These are phyloP conservation scores for Emmelina monodactyla DNA, from an alignment of 2,888 invertebrate genomes.

Conservation along the genomic window DNA sequence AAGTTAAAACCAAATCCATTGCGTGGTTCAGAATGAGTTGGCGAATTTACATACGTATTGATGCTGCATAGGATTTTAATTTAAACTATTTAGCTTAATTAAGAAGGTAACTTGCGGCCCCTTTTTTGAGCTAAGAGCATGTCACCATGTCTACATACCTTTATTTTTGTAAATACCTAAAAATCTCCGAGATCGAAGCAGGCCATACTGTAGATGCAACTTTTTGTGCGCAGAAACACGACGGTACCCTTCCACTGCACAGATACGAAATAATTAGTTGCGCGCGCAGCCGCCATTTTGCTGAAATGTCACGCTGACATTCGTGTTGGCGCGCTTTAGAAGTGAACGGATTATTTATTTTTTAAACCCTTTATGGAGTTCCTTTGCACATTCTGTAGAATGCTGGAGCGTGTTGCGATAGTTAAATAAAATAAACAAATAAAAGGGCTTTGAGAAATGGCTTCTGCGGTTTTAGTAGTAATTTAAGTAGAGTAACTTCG, in stretches of 20 bases:
- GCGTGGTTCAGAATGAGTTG: too few species aligned
- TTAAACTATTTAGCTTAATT: too few species aligned
- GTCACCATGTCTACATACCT: too few species aligned
- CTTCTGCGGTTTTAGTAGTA: too few species aligned
- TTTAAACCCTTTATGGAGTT: not conserved
- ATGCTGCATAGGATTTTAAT: too few species aligned
- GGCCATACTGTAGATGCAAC: not conserved
- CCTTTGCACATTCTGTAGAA: not conserved
- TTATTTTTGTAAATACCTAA: not conserved
- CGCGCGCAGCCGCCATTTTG: constrained; percentile 24
- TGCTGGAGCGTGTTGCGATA: too few species aligned
- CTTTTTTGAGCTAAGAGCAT: too few species aligned
- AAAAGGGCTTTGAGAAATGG: not conserved
- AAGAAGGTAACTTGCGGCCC: too few species aligned
- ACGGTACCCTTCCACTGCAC: not conserved
- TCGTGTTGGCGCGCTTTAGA: constrained; percentile 30
- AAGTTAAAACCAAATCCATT: too few species aligned
- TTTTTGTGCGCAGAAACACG: not conserved
- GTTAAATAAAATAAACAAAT: too few species aligned
- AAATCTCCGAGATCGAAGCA: not conserved
- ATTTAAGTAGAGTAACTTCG: too few species aligned
- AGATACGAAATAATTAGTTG: not conserved
- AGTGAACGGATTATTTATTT: not conserved
- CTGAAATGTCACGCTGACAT: constrained; percentile 44
- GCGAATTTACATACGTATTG: too few species aligned